Base-by-base conservation (phyloP, 1,140 invertebrate species). In the Leptinotarsa defecta region DNA sequence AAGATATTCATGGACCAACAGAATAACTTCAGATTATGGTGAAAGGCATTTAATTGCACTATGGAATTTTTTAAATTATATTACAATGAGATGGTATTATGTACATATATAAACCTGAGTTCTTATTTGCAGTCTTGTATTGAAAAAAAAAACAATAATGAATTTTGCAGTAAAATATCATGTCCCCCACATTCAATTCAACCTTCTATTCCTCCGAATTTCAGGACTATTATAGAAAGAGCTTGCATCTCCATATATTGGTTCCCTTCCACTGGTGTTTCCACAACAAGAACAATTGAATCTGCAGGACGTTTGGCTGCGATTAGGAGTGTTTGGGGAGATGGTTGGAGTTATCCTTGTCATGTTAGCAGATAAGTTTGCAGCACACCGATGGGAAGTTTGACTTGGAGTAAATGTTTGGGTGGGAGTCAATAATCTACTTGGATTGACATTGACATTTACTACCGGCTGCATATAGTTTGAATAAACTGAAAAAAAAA, bases 391-490 rank as follows among this genome's bases (percentile, higher is more conserved):
- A 17, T 27, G 27, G 11, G 68, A 62, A 62, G 69, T 74, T 48
- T 65, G 62, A 48, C 73, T 49, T 11, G 71, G 64, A 65, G 52
- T 65, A 19, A 71, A 73, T 15, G 67, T 74, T 27, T 68, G 17
- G 11, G 48, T 62, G 8, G 27, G 22, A 20, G 67, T 19, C 19
- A 74, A 5, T 4, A 67, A 34, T 27, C 76, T 48, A n/a, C 48
- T 68, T 13, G 77, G 69, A 73, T 77, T 68, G 13, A 84, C 78
- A 71, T 82, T 83, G 1, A 84, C 83, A 67, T 82, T 81, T 8
- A 84, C 82, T 49, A 84, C 73, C 6, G 83, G 83, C 76, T 83
- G 83, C 75, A 83, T 79, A 49, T 81, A 84, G n/a, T 76, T 74
- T 1, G 82, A 81, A 71, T 84, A 84, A 43, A 80, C 83, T 84